phyloP scores from a whole-genome alignment of 2,797 vertebrate species.

The Ispidina picta region DNA sequence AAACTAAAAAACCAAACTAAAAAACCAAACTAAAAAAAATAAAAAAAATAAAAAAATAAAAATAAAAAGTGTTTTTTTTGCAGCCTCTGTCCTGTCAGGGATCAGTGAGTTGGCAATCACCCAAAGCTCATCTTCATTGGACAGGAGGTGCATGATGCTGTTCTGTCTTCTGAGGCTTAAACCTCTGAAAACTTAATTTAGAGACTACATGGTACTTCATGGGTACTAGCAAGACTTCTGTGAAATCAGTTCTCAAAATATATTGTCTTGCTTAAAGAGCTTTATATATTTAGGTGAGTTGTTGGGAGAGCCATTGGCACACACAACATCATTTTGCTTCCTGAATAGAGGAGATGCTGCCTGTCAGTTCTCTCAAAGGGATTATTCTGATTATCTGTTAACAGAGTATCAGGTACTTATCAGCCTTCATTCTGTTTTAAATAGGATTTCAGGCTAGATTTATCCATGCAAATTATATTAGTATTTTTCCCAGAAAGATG shows the following conservation, averaged over 20 bases:
- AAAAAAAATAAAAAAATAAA: too few species aligned
- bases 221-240: background rate
- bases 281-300: background rate
- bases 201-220: background rate
- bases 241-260: background rate
- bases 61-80: background rate
- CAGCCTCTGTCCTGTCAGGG: background rate
- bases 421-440: background rate
- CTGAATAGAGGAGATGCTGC: background rate
- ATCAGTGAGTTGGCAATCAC: background rate
- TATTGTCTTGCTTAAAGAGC: background rate
- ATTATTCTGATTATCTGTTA: slow-evolving; percentile 54
- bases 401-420: slow-evolving; percentile 4
- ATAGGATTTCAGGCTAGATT: slow-evolving; percentile 44
- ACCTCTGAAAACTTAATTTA: background rate
- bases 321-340: background rate
- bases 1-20: too few species aligned
- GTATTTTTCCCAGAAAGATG: slow-evolving; percentile 17
- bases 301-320: background rate
- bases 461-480: slow-evolving; percentile 8
- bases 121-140: background rate
- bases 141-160: background rate
- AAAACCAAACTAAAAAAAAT: too few species aligned
- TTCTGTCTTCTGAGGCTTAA: background rate
- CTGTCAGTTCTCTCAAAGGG: background rate